Evolutionary conservation across 92 coral and sea anemone species (phyloP).

Genomic region (Parazoanthus swiftii): DNA sequence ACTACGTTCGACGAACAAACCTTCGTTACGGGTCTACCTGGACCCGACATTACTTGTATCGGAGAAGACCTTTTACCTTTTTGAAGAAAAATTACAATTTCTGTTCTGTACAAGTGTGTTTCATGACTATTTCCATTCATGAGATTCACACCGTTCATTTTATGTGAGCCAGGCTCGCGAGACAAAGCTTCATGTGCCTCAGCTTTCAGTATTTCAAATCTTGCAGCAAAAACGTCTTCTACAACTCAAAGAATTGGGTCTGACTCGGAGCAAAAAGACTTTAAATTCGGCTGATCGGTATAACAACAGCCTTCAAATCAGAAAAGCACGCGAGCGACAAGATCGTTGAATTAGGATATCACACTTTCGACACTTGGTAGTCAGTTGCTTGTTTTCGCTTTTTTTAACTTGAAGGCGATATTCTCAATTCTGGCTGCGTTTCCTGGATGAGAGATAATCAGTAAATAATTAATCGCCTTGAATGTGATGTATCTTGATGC

Average conservation of each 20-base stretch:
- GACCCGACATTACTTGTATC: conserved; percentile 66
- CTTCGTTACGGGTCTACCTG: conserved; percentile 62
- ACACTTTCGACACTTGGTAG: conserved; percentile 31
- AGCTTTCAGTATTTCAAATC: not conserved
- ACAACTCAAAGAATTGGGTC: not conserved
- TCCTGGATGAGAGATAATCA: conserved; percentile 80
- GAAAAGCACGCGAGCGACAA: conserved; percentile 30
- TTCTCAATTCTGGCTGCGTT: conserved; percentile 43
- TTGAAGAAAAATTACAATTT: conserved; percentile 73
- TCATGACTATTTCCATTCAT: conserved; percentile 61
- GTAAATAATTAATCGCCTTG: conserved; percentile 78
- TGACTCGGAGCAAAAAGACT: conserved; percentile 9
- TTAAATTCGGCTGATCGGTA: conserved; percentile 16
- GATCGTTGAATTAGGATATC: not conserved
- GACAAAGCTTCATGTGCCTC: conserved; percentile 7
- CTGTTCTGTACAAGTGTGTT: conserved; percentile 63
- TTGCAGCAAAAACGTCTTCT: not conserved
- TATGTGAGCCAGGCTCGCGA: conserved; percentile 4
- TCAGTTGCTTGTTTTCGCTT: not conserved
- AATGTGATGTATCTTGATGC: conserved; percentile 47
- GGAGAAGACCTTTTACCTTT: conserved; percentile 74
- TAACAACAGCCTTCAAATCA: not conserved
- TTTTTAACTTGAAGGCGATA: conserved; percentile 45
- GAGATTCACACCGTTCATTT: conserved; percentile 56
- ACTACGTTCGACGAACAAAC: conserved; percentile 67